Percentiles rank a stretch among this genome's conserved stretches.
Conservation (phyloP, 2,888 invertebrate species). For the Eupithecia exiguata region DNA sequence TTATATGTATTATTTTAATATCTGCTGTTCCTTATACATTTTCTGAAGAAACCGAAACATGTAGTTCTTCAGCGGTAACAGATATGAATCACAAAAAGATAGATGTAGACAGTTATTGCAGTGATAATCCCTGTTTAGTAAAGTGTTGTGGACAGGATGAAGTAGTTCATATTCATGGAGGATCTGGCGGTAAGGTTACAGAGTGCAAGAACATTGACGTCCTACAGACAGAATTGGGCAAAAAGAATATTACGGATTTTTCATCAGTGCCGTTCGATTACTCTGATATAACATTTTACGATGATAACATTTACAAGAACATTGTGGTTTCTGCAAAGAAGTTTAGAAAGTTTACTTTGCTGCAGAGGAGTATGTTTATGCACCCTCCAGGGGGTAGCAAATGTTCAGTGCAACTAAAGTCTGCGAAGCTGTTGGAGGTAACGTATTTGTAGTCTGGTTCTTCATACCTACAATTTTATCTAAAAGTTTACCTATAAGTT, state of each 20-base stretch:
- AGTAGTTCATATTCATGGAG: conserved; percentile 8
- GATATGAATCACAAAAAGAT: conserved; percentile 14
- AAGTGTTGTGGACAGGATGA: conserved; percentile 36
- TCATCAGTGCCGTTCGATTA: conserved; percentile 4
- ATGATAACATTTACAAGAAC: conserved; percentile 18
- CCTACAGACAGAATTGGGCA: background rate
- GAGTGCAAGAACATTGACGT: conserved; percentile 5
- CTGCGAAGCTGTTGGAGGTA: conserved; percentile 17
- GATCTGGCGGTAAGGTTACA: rapidly evolving
- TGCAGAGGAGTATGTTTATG: conserved; percentile 12
- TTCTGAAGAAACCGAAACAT: background rate
- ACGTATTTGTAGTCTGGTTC: background rate
- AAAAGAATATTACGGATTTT: conserved; percentile 1
- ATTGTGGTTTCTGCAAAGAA: conserved; percentile 13
- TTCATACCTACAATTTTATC: background rate
- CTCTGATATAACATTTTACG: conserved; percentile 14
- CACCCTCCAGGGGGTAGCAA: background rate
- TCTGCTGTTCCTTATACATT: background rate
- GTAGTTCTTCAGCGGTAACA: conserved; percentile 9
- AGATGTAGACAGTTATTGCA: conserved; percentile 10
- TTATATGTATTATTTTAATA: background rate
- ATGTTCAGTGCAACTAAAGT: background rate
- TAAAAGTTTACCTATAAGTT: background rate
- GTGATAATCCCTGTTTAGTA: conserved; percentile 21
- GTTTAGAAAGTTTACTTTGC: conserved; percentile 10